Percentiles rank a stretch among this genome's conserved stretches.
These are phyloP conservation scores for Brotula barbata DNA, from an alignment of 2,797 vertebrate genomes.

Conservation along the genomic window DNA sequence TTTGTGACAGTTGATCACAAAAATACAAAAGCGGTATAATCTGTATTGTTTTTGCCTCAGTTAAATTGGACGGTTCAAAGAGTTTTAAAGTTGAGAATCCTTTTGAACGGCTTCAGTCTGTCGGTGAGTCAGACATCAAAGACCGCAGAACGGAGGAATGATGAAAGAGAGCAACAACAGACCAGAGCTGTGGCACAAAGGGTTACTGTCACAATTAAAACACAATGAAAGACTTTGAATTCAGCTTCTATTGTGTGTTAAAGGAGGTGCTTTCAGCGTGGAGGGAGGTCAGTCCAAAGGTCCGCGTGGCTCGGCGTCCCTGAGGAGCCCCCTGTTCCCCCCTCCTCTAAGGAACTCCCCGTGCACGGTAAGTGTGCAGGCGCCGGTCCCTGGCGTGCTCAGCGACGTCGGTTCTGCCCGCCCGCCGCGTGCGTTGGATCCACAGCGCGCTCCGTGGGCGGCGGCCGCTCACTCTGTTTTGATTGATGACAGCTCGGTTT, in stretches of 20 bases:
- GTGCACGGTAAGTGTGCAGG: constrained; percentile 83
- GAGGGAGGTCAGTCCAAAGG: constrained; percentile 83
- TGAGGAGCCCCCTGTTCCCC: constrained; percentile 87
- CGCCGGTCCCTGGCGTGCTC: too few species aligned
- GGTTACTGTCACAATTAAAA: constrained; percentile 4
- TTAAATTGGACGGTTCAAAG: too few species aligned
- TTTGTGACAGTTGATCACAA: too few species aligned
- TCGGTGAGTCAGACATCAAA: constrained; percentile 4
- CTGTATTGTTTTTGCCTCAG: too few species aligned
- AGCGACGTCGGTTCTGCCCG: too few species aligned
- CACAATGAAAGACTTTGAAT: too few species aligned
- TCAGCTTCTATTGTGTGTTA: constrained; percentile 24
- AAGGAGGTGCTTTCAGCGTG: constrained; percentile 83
- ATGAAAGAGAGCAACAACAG: not conserved
- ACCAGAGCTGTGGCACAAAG: not conserved
- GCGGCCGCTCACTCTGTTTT: too few species aligned
- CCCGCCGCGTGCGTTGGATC: too few species aligned
- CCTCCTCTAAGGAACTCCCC: constrained; percentile 92
- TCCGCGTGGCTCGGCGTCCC: constrained; percentile 66
- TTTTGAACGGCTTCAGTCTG: not conserved
- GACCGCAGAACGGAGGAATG: not conserved
- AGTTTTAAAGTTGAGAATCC: too few species aligned
- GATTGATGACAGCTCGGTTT: constrained; percentile 34
- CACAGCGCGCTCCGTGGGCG: too few species aligned
- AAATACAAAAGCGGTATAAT: too few species aligned